Evolutionary conservation across 2,113 vertebrate species (phyloP), one percentile per base, ranked within the genome.

Genomic region (Odontophorus gujanensis): DNA sequence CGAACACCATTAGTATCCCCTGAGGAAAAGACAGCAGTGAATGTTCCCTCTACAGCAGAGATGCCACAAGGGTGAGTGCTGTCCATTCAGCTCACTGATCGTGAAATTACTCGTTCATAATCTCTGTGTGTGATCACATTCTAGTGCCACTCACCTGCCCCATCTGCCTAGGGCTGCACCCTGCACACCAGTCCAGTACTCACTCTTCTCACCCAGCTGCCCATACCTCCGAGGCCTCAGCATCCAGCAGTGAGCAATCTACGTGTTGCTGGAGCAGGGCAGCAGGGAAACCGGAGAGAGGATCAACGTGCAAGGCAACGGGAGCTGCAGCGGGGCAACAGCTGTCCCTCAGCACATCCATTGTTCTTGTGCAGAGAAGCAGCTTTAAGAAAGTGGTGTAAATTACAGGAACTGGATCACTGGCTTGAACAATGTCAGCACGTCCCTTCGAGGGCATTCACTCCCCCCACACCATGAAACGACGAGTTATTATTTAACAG

Each of bases 401-500:
- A 95, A 47, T 63, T 34, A 55, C 83, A 85, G 80, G 90, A 95
- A 45, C 77, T 48, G 90, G 87, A 92, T 95, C 95, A 91, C 17
- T 90, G 85, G 77, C 85, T 82, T 43, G 43, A 87, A 79, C 93
- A 92, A 90, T 90, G 93, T 91, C 95, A 95, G 86, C 81, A 73
- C 9, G 76, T 86, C 86, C 85, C 92, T 96, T 25, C 0, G 51
- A 88, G 91, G 90, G 69, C 86, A 85, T 32, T 79, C 50, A 6
- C 79, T 85, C 50, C 65, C 69, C 92, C 87, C 22, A 5, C 3
- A 6, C 76, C 85, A n/a, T 30, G 53, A 92, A 93, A 83, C 0
- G 48, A 87, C 73, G 40, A 93, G 93, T 95, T 96, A 96, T 92
- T 94, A 76, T 94, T 95, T 96, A 96, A 96, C 94, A 94, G 91